These are phyloP conservation scores for Linyphia triangularis DNA, from an alignment of 2,888 invertebrate genomes.

Conservation along the genomic window DNA sequence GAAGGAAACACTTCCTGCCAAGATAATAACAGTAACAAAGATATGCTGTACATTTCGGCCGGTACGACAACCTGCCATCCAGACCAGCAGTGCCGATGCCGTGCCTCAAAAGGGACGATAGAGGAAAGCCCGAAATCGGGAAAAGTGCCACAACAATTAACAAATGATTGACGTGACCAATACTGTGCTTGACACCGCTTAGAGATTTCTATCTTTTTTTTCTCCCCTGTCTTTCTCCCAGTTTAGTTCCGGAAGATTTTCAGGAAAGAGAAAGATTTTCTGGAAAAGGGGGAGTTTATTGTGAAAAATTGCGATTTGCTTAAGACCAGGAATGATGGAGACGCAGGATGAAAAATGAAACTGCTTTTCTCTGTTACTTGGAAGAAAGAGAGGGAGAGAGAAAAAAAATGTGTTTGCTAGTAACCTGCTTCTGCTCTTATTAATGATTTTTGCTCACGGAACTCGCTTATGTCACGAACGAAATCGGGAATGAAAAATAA, in stretches of 20 bases:
- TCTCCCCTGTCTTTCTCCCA: slow-evolving; percentile 25
- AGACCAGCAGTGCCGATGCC: not conserved
- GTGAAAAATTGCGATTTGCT: slow-evolving; percentile 49
- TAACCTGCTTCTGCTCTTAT: slow-evolving; percentile 30
- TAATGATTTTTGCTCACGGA: slow-evolving; percentile 44
- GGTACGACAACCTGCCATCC: slow-evolving; percentile 46
- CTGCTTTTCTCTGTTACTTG: not conserved
- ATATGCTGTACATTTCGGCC: slow-evolving; percentile 17
- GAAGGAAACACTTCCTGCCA: not conserved
- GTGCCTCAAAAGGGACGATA: slow-evolving; percentile 24
- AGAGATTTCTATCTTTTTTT: slow-evolving; percentile 37
- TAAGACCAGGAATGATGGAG: slow-evolving; percentile 23
- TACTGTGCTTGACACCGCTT: slow-evolving; percentile 36
- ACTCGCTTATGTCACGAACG: slow-evolving; percentile 19
- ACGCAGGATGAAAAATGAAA: slow-evolving; percentile 26
- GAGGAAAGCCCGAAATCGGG: slow-evolving; percentile 37
- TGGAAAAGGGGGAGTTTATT: slow-evolving; percentile 34
- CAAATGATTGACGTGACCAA: slow-evolving; percentile 54
- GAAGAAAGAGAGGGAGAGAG: not conserved
- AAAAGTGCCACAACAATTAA: slow-evolving; percentile 68
- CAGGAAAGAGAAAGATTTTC: not conserved
- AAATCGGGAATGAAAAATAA: slow-evolving; percentile 38
- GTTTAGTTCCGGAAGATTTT: slow-evolving; percentile 19
- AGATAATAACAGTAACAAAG: slow-evolving; percentile 39
- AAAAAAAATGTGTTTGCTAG: not conserved